These are phyloP conservation scores for Hyles euphorbiae DNA, from an alignment of 1,140 invertebrate species.

Conservation along the genomic window DNA sequence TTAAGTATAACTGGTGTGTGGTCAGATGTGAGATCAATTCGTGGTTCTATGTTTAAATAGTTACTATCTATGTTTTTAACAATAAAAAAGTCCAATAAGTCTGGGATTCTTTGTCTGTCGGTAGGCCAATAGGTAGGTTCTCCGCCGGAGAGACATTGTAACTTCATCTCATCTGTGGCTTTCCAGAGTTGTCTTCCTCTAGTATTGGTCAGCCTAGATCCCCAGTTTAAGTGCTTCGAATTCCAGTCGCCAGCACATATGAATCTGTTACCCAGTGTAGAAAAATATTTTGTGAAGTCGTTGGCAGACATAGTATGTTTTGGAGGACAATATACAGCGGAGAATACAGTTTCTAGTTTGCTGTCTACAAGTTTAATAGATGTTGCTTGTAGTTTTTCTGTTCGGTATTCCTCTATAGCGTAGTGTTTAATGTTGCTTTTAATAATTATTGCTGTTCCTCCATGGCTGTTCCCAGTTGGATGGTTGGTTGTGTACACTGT, in stretches of 20 bases:
- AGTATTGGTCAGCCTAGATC: conserved; percentile 9
- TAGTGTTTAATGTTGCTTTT: not conserved
- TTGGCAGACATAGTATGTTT: conserved; percentile 8
- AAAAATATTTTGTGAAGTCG: conserved; percentile 11
- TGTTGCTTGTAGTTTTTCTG: too few relatives aligned
- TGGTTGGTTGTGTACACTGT: not conserved
- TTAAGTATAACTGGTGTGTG: not conserved
- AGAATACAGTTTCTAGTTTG: not conserved
- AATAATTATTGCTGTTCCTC: not conserved
- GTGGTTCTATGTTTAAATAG: too few relatives aligned
- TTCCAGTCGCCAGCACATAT: conserved; percentile 16
- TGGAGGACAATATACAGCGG: conserved; percentile 23
- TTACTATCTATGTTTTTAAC: too few relatives aligned
- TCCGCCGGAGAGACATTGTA: too few relatives aligned
- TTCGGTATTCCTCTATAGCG: not conserved
- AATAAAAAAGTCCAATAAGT: too few relatives aligned
- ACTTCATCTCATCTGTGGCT: not conserved
- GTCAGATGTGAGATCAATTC: not conserved
- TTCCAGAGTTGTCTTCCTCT: conserved; percentile 7
- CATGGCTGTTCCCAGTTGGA: not conserved
- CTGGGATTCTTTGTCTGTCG: too few relatives aligned
- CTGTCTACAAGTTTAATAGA: too few relatives aligned
- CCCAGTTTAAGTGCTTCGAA: conserved; percentile 8
- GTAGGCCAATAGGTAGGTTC: too few relatives aligned
- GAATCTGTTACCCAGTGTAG: not conserved